phyloP scores from a whole-genome alignment of 2,113 vertebrate species.

The Rhabdornis inornatus region DNA sequence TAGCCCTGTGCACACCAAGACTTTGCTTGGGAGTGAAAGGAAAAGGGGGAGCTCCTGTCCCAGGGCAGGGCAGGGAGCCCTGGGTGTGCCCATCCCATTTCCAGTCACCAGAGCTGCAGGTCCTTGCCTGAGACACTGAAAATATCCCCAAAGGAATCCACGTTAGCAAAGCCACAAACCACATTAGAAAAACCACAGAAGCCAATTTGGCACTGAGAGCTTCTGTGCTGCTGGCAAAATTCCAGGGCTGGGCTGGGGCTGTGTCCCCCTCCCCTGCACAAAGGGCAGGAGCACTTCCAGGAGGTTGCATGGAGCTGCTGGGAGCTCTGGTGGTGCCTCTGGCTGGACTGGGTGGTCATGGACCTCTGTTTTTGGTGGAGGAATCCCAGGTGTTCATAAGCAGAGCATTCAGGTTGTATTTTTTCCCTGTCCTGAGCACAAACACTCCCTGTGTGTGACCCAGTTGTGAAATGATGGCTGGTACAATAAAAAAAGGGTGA shows the following conservation, averaged over 20 bases:
- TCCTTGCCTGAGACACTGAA: constrained; percentile 8
- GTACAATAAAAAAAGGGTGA: not conserved
- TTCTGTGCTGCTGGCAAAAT: constrained; percentile 28
- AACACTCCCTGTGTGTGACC: not conserved
- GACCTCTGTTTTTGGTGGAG: not conserved
- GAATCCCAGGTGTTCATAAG: not conserved
- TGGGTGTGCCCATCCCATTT: not conserved
- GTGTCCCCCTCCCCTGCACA: not conserved
- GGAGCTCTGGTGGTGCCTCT: not conserved
- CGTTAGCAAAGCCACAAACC: constrained; percentile 64
- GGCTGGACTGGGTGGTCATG: not conserved
- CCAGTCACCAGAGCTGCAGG: not conserved
- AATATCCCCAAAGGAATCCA: constrained; percentile 34
- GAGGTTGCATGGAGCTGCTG: not conserved
- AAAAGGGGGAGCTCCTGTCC: not conserved
- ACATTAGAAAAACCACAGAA: constrained; percentile 53
- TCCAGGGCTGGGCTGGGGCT: not conserved
- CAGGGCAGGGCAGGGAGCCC: not conserved
- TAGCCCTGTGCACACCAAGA: not conserved
- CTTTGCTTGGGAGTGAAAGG: not conserved
- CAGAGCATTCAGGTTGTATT: not conserved
- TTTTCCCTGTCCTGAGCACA: not conserved
- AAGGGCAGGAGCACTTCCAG: not conserved
- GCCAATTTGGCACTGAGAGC: constrained; percentile 45
- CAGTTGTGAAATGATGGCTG: not conserved